phyloP scores from a whole-genome alignment of 2,888 invertebrate species.

The Parelbella ahira region DNA sequence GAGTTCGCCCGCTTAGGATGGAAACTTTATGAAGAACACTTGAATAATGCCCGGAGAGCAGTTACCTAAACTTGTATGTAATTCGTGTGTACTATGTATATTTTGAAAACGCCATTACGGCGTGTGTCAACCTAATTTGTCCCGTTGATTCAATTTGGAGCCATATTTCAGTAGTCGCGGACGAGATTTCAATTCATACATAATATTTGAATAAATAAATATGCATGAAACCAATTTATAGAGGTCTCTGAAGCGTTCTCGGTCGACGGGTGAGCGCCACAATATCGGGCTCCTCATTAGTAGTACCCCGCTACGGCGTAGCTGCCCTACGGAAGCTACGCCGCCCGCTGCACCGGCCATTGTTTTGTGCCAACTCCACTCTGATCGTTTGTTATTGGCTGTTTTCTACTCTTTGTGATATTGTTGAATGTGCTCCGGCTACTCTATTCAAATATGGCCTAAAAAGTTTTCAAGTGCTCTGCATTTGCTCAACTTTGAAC shows the following conservation, averaged over 20 bases:
- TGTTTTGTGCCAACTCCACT: slow-evolving; percentile 39
- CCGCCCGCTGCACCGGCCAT: slow-evolving; percentile 41
- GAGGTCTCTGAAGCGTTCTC: slow-evolving; percentile 48
- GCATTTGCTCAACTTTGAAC: not conserved
- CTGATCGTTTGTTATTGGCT: slow-evolving; percentile 24
- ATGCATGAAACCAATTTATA: slow-evolving; percentile 80
- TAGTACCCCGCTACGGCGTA: slow-evolving; percentile 47
- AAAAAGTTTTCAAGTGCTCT: slow-evolving; percentile 4
- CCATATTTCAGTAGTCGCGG: slow-evolving; percentile 72
- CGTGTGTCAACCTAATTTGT: slow-evolving; percentile 61
- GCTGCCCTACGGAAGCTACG: slow-evolving; percentile 46
- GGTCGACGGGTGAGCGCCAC: slow-evolving; percentile 54
- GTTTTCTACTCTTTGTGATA: slow-evolving; percentile 19
- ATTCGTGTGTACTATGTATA: slow-evolving; percentile 36
- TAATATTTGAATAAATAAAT: slow-evolving; percentile 80
- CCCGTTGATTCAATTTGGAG: slow-evolving; percentile 69
- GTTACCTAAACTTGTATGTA: slow-evolving; percentile 35
- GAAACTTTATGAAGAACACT: slow-evolving; percentile 45
- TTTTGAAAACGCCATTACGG: slow-evolving; percentile 34
- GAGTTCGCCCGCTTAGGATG: slow-evolving; percentile 35
- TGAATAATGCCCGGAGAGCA: slow-evolving; percentile 42
- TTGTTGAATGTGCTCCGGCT: slow-evolving; percentile 2
- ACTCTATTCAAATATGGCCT: slow-evolving; percentile 25
- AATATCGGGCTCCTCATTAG: slow-evolving; percentile 74
- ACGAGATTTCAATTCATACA: slow-evolving; percentile 78